Evolutionary conservation across 2,113 vertebrate genomes (phyloP), one percentile per base, ranked within the genome.

Genomic region (Setophaga kirtlandii): DNA sequence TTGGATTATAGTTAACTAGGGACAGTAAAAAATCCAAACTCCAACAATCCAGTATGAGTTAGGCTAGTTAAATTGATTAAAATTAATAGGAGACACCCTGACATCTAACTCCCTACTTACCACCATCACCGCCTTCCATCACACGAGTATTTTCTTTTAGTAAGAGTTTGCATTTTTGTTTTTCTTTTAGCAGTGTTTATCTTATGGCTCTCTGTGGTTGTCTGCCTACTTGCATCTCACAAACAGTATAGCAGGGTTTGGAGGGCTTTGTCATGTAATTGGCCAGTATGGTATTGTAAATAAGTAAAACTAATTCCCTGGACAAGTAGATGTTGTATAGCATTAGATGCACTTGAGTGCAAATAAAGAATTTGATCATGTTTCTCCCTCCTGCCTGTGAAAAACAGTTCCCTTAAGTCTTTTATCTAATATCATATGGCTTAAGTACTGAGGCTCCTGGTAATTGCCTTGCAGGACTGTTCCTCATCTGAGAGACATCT

Each of bases 401-500:
- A 87, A 82, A 95, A 76, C 28, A 53, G 53, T 79, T 93, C 42
- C 80, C 56, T 56, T 77, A 79, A 86, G 47, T 83, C 64, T 95
- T 76, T 93, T 86, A 80, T 59, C 42, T 93, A 90, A 83, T 86
- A 88, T 68, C 77, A 79, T 24, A n/a, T 18, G n/a, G 47, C 60
- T 88, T 80, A 83, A 88, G 68, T 79, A 69, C 73, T 87, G 76
- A 89, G 56, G 52, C 25, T 89, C 16, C 87, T 71, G 52, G 39
- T 67, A 93, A 79, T 46, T 96, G 79, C 88, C 47, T 88, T 92
- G 71, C 9, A 42, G 69, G 71, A 83, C 76, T 80, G n/a, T 41
- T 96, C 78, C n/a, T 85, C 82, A 68, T 86, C 59, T 88, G 41
- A 95, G 59, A 94, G 55, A 90, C 71, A 83, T 59, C 63, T 90